Conservation (phyloP, 2,797 vertebrate species). For the Acrocephalus scirpaceus region DNA sequence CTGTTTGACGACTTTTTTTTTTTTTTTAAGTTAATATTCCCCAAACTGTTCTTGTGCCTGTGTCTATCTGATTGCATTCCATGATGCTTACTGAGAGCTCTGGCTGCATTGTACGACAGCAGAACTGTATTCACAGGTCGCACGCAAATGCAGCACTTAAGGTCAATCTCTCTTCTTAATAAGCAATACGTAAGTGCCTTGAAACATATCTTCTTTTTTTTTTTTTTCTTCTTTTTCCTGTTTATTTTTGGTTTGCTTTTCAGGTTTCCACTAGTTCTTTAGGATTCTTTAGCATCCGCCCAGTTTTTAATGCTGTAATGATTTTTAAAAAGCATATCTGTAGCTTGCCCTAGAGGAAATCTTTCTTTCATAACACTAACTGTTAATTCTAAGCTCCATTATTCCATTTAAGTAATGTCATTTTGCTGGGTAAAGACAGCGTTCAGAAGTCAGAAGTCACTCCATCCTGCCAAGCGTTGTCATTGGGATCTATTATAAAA, state of each 20-base stretch:
- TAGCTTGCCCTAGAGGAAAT: conserved; percentile 71
- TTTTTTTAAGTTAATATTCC: conserved; percentile 37
- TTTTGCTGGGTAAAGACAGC: conserved; percentile 67
- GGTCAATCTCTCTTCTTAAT: conserved; percentile 75
- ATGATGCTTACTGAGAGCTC: conserved; percentile 67
- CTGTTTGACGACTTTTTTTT: conserved; percentile 28
- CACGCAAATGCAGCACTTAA: conserved; percentile 53
- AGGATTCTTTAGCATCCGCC: neutral
- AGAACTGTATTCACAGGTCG: conserved; percentile 49
- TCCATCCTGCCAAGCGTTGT: conserved; percentile 54
- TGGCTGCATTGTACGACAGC: conserved; percentile 50
- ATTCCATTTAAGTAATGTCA: conserved; percentile 64
- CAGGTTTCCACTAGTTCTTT: conserved; percentile 23
- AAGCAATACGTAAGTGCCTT: conserved; percentile 86
- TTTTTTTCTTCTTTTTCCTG: neutral
- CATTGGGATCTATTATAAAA: conserved; percentile 43
- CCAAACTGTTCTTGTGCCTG: conserved; percentile 60
- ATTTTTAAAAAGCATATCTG: conserved; percentile 70
- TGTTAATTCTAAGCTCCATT: conserved; percentile 72
- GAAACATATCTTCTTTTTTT: conserved; percentile 55
- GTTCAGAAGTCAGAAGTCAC: conserved; percentile 55
- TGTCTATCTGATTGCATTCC: conserved; percentile 67
- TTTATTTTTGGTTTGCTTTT: conserved; percentile 30
- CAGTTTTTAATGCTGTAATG: conserved; percentile 48
- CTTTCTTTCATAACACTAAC: conserved; percentile 77